Evolutionary conservation across 2,888 invertebrate genomes (phyloP).

Genomic region (Dioctria linearis): DNA sequence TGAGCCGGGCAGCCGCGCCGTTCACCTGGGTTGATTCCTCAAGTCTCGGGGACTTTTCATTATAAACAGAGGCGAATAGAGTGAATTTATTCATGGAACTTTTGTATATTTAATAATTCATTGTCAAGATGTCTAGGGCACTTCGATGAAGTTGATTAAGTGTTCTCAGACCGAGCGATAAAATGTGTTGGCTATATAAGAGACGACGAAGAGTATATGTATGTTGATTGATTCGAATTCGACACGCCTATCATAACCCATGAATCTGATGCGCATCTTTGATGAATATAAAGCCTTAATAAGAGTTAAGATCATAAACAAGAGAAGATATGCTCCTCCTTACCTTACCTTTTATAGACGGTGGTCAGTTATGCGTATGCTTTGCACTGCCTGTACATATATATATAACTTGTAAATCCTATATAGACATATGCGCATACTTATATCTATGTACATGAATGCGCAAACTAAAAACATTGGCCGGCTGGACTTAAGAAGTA

Average conservation of each 20-base stretch:
- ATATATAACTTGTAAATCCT: neutral
- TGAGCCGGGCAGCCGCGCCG: neutral
- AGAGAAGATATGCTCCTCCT: slow-evolving; percentile 48
- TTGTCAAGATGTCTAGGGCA: slow-evolving; percentile 53
- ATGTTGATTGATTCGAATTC: slow-evolving; percentile 62
- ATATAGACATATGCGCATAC: no score
- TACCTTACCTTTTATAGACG: slow-evolving; percentile 37
- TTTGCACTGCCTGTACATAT: neutral
- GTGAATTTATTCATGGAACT: slow-evolving; percentile 51
- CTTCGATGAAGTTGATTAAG: slow-evolving; percentile 53
- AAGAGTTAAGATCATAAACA: slow-evolving; percentile 52
- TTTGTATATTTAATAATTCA: slow-evolving; percentile 54
- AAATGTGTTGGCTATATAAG: slow-evolving; percentile 16
- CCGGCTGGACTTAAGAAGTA: slow-evolving; percentile 12
- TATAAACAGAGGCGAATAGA: slow-evolving; percentile 9
- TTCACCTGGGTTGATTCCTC: neutral
- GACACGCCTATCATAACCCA: slow-evolving; percentile 61
- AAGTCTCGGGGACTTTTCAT: neutral
- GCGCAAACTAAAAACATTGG: slow-evolving; percentile 3
- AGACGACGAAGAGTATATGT: slow-evolving; percentile 10
- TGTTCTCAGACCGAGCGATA: slow-evolving; percentile 31
- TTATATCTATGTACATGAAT: no score
- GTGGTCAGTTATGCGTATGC: slow-evolving; percentile 41
- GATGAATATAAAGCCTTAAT: slow-evolving; percentile 53
- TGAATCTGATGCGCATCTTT: slow-evolving; percentile 51